phyloP scores from a whole-genome alignment of 2,797 vertebrate genomes.

The Podarcis siculus region DNA sequence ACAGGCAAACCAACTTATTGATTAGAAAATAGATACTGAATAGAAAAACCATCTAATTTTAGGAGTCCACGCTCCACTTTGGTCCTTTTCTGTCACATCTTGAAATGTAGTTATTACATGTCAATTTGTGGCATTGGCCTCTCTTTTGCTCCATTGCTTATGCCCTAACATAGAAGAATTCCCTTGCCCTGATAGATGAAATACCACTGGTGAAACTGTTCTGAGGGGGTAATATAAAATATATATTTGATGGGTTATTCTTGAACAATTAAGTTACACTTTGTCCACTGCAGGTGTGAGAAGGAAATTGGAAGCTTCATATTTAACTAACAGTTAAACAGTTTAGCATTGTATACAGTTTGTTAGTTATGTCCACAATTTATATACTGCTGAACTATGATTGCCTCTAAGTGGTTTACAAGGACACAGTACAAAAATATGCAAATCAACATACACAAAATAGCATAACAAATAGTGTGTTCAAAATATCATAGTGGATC shows the following conservation, averaged over 20 bases:
- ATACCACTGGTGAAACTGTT: background rate
- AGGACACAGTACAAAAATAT: too few species aligned
- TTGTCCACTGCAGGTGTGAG: background rate
- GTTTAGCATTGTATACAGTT: background rate
- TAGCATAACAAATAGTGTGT: background rate
- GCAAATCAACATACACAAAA: background rate
- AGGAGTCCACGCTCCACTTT: background rate
- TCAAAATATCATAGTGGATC: background rate
- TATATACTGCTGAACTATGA: too few species aligned
- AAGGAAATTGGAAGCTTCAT: background rate
- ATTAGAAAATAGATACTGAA: too few species aligned
- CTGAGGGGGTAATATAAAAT: background rate
- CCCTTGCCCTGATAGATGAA: background rate
- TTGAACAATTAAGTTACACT: rapidly evolving
- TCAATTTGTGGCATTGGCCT: background rate
- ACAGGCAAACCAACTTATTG: background rate
- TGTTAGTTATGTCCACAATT: too few species aligned
- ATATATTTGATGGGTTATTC: background rate
- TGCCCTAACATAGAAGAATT: background rate
- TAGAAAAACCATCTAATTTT: background rate
- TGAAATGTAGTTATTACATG: background rate
- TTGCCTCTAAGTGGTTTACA: too few species aligned
- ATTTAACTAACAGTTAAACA: background rate
- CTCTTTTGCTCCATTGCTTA: background rate
- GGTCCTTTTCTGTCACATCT: background rate